Evolutionary conservation across 64 coral and sea anemone species (phyloP).

Genomic region (Porites australiensis): DNA sequence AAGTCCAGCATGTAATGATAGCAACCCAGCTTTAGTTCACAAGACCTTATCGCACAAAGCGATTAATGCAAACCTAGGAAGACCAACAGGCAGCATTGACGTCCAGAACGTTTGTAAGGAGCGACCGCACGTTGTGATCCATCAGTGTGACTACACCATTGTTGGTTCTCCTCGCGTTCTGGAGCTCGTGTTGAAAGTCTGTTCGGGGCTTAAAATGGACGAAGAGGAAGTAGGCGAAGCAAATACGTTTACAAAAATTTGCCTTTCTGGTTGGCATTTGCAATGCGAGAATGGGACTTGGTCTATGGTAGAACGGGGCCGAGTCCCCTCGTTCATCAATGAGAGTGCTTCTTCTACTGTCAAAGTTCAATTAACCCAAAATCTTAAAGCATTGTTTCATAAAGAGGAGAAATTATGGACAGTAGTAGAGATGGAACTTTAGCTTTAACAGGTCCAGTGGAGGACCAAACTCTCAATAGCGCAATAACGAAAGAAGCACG

Average conservation of each 20-base stretch:
- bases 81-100: no score
- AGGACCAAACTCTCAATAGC: background rate
- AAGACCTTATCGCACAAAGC: no score
- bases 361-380: background rate
- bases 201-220: background rate
- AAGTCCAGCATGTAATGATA: no score
- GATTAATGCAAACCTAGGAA: no score
- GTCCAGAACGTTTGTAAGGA: background rate
- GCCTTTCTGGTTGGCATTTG: conserved; percentile 41
- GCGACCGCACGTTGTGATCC: background rate
- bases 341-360: background rate
- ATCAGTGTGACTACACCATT: conserved; percentile 19
- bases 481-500: background rate
- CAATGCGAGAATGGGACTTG: background rate
- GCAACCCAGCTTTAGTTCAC: no score
- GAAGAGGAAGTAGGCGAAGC: conserved; percentile 48
- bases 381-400: conserved; percentile 1
- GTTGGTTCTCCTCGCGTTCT: conserved; percentile 25
- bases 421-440: background rate
- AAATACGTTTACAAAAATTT: conserved; percentile 10
- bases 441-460: background rate
- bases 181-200: background rate
- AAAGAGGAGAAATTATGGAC: conserved; percentile 25
- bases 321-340: background rate
- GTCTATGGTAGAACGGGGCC: background rate